Evolutionary conservation across 2,113 vertebrate genomes (phyloP).

Genomic region (Microcebus jonahi): DNA sequence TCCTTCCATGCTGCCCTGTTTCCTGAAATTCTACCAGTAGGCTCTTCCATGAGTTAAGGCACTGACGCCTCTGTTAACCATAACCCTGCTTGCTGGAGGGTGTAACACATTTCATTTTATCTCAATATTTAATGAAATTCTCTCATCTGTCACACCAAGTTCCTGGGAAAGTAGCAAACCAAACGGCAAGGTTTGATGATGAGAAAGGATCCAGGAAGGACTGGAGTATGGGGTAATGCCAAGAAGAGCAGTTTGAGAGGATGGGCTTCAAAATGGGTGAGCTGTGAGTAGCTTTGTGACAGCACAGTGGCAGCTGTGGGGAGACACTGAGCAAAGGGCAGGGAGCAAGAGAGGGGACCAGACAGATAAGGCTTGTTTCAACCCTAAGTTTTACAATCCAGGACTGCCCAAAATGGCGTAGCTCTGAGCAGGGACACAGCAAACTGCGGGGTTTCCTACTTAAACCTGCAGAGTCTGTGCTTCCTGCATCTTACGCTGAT

Average conservation of each 20-base stretch:
- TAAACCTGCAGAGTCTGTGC: background rate
- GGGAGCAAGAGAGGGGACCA: background rate
- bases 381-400: background rate
- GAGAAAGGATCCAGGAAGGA: background rate
- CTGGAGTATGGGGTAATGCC: background rate
- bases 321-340: background rate
- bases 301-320: no score
- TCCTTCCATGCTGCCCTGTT: background rate
- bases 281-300: background rate
- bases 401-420: background rate
- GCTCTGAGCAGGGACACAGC: background rate
- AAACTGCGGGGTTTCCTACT: background rate
- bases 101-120: slow-evolving; percentile 21
- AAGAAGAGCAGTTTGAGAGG: background rate
- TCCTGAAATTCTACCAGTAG: background rate
- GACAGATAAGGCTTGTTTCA: background rate
- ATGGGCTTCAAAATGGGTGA: background rate
- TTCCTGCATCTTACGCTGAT: background rate
- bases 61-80: background rate
- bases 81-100: background rate
- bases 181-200: background rate
- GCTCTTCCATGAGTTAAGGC: background rate
- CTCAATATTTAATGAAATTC: slow-evolving; percentile 26
- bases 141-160: background rate
- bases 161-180: background rate